Evolutionary conservation across 2,888 invertebrate genomes (phyloP), one percentile per base, ranked within the genome.

Genomic region (Nomada hirtipes): DNA sequence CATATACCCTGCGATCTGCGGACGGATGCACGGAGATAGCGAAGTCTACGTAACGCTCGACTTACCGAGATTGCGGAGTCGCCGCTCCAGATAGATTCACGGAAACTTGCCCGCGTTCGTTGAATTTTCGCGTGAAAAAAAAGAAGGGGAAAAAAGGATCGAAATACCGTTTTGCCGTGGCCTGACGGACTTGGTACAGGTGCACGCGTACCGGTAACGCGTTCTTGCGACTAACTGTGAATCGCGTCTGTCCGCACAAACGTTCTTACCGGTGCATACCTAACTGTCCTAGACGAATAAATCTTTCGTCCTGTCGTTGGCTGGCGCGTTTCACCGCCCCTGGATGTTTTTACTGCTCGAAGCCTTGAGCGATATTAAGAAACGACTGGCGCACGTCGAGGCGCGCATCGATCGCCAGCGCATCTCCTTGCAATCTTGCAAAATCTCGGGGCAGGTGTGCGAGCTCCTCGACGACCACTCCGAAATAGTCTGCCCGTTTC

Each of bases 401-500:
- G 10, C 20, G 4, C n/a, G 55, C n/a, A 7, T 36, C 20, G 20
- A 55, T 13, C 23, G 23, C 23, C 57, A 0, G 57, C 20, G 42
- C 63, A 15, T 7, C 36, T 50, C 57, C 55, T n/a, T n/a, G 67
- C 23, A 47, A 69, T 75, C 72, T 77, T 77, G 68, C 79, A 74
- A 87, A 79, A 86, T 87, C 84, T 69, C 64, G 52, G 65, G 80
- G 79, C 85, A 80, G 79, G 85, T 87, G 86, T 87, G 86, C 69
- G 59, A 64, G 23, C 20, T 26, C 61, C 44, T 44, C 23, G n/a
- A 20, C 20, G 52, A 15, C 9, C 79, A 53, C 69, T 82, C 36
- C 52, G 69, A 78, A 42, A 36, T 18, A 72, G 64, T 78, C 74
- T 57, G 65, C 85, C 59, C n/a, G 55, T 50, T 72, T 53, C 59